Evolutionary conservation across 2,888 invertebrate genomes (phyloP).

Genomic region (Eupithecia insigniata): DNA sequence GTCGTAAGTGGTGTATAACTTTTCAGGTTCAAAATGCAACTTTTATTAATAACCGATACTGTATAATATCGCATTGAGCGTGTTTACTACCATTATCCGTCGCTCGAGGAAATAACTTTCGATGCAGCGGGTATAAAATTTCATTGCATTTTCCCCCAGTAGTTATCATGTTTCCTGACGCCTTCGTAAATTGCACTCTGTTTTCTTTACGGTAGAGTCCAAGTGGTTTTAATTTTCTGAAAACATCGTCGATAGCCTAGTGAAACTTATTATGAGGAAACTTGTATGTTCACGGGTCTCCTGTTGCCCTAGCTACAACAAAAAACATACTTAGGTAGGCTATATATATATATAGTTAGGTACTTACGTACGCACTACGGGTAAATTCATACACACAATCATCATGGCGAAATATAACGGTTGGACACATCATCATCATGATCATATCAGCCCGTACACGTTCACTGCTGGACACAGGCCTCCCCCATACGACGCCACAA

Average conservation of each 20-base stretch:
- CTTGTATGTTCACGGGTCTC: not conserved
- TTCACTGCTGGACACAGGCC: too few relatives aligned
- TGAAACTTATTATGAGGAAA: not conserved
- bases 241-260: not conserved
- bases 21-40: not conserved
- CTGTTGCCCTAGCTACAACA: too few relatives aligned
- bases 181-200: slow-evolving; percentile 19
- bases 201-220: slow-evolving; percentile 14
- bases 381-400: too few relatives aligned
- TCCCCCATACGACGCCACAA: too few relatives aligned
- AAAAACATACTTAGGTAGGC: too few relatives aligned
- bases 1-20: not conserved
- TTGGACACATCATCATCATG: too few relatives aligned
- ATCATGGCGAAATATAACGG: too few relatives aligned
- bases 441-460: too few relatives aligned
- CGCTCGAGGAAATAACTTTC: slow-evolving; percentile 25
- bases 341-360: too few relatives aligned
- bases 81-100: slow-evolving; percentile 20
- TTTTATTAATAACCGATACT: slow-evolving; percentile 8
- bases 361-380: too few relatives aligned
- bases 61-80: slow-evolving; percentile 9
- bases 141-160: slow-evolving; percentile 31
- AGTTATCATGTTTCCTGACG: slow-evolving; percentile 24
- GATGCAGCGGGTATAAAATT: slow-evolving; percentile 33
- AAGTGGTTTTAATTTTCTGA: not conserved